Conservation (phyloP, 1,140 invertebrate species). For the Saccostrea echinata region DNA sequence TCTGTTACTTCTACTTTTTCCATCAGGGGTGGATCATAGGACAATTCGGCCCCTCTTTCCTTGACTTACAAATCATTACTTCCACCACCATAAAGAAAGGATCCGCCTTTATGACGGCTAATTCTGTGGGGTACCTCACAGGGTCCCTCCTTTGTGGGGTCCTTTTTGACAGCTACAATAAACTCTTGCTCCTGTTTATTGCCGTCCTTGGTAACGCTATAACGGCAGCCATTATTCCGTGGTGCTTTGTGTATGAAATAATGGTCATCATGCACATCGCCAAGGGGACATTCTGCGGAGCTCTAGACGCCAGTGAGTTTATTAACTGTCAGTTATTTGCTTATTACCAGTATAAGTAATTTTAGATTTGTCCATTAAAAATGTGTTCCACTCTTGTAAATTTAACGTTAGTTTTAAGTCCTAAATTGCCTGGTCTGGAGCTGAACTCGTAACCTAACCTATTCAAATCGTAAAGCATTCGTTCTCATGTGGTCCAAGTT, state of each 20-base stretch:
- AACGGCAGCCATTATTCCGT: slow-evolving; percentile 63
- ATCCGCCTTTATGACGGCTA: slow-evolving; percentile 68
- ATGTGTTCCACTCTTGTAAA: too few species aligned
- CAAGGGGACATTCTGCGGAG: slow-evolving; percentile 70
- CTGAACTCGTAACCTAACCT: too few species aligned
- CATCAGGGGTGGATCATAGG: slow-evolving; percentile 75
- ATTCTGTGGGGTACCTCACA: slow-evolving; percentile 66
- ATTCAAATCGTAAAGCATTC: too few species aligned
- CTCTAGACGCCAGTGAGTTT: slow-evolving; percentile 72
- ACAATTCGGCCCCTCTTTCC: slow-evolving; percentile 76
- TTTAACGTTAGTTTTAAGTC: too few species aligned
- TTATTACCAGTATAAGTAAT: too few species aligned
- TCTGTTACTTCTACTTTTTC: not conserved
- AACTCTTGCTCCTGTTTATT: slow-evolving; percentile 58
- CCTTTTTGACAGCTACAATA: slow-evolving; percentile 68
- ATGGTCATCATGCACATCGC: slow-evolving; percentile 67
- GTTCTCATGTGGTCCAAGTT: too few species aligned
- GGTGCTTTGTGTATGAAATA: slow-evolving; percentile 58
- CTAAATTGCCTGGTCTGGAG: too few species aligned
- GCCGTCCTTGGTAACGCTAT: slow-evolving; percentile 61
- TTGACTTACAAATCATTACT: slow-evolving; percentile 72
- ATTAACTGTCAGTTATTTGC: not conserved
- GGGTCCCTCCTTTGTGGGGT: slow-evolving; percentile 66
- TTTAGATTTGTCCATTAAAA: too few species aligned
- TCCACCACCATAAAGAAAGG: slow-evolving; percentile 63